Evolutionary conservation across 2,797 vertebrate species (phyloP), one percentile per base, ranked within the genome.

Genomic region (Pterois miles): DNA sequence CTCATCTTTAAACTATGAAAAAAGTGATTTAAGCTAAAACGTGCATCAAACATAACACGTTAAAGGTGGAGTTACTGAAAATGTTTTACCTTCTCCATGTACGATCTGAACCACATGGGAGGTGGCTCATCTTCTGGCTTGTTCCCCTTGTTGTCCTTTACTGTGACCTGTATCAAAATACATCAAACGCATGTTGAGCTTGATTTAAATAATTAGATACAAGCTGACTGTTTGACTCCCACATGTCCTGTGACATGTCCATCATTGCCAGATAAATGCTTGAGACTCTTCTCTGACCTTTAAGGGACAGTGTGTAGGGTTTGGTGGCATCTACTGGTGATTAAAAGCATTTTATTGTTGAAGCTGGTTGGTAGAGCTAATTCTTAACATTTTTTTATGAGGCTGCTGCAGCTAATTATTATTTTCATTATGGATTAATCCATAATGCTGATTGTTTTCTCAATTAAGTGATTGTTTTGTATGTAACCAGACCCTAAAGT

Each of bases 101-200:
- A 99, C 36, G 94, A 96, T 33, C 97, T 96, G 77, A 99, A 99
- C 98, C 98, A 99, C 71, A 96, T 95, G 34, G 98, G 98, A 59
- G 98, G 97, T 12, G 95, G 95, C 62, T 96, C 96, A 77, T 96
- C 94, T 46, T 94, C 94, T 29, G 91, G 90, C 92, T 94, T 95
- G 87, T 66, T 85, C 71, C 86, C 93, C 86, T 95, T 95, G 84
- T 82, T 93, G 86, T 96, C 95, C 71, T 95, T 96, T 6, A 89
- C 83, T 58, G 82, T 38, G 54, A 92, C 92, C 96, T 96, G 70
- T 10, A 68, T 13, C 22, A 59, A 81, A 46, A 85, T 3, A 78
- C 20, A 48, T 76, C 36, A 76, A 65, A 62, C 2, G 4, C 11
- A 20, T 22, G 25, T 16, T 53, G 20, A 63, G n/a, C 0, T 23